phyloP scores from a whole-genome alignment of 2,888 invertebrate genomes.

The Allophyes oxyacanthae region DNA sequence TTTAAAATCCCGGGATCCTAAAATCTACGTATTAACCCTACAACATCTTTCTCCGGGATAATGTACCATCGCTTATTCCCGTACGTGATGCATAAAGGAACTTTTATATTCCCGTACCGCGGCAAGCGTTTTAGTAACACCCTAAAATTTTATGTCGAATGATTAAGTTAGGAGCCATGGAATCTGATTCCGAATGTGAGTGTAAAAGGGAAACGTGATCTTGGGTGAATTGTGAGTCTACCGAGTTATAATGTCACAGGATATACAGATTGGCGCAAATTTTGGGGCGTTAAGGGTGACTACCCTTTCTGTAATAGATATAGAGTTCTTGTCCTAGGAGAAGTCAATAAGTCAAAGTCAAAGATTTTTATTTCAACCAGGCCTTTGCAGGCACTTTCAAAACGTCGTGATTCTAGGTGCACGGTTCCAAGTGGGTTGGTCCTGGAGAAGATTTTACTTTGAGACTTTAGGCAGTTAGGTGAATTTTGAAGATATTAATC shows the following conservation, averaged over 20 bases:
- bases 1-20: constrained; percentile 6
- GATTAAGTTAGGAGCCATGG: constrained; percentile 23
- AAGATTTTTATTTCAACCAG: no score
- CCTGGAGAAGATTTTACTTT: no score
- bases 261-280: no score
- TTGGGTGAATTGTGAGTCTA: neutral
- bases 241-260: neutral
- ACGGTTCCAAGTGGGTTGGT: no score
- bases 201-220: constrained; percentile 6
- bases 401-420: no score
- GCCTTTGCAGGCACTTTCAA: no score
- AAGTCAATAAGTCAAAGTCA: no score
- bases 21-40: constrained; percentile 22
- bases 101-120: constrained; percentile 63
- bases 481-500: no score
- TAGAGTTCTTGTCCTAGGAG: no score
- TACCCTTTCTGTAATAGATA: no score
- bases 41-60: constrained; percentile 54
- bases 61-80: constrained; percentile 72
- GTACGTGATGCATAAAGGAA: constrained; percentile 72
- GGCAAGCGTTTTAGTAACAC: constrained; percentile 54
- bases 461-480: no score
- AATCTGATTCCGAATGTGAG: constrained; percentile 10
- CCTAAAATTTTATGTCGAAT: constrained; percentile 47
- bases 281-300: no score